Evolutionary conservation across 2,113 vertebrate species (phyloP).

Genomic region (Pavo muticus): DNA sequence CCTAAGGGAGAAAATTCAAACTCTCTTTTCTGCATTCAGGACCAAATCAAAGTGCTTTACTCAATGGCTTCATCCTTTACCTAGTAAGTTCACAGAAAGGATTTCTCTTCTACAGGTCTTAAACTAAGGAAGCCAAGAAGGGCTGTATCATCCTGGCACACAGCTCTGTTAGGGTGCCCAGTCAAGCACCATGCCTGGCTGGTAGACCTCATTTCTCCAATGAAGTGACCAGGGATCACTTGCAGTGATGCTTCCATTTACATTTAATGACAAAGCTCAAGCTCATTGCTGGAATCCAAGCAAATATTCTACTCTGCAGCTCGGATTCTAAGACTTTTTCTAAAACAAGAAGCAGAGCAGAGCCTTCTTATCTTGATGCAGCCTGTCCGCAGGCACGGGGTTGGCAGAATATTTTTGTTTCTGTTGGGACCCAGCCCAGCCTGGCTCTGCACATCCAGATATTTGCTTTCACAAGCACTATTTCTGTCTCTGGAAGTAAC

Average conservation of each 20-base stretch:
- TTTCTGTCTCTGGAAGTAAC: neutral
- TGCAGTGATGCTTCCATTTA: neutral
- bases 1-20: neutral
- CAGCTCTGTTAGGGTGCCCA: neutral
- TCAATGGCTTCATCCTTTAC: neutral
- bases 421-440: neutral
- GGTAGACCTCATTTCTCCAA: neutral
- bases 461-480: neutral
- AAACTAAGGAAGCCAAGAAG: neutral
- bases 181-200: neutral
- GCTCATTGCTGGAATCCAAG: neutral
- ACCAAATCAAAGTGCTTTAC: neutral
- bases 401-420: neutral
- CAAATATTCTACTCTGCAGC: neutral
- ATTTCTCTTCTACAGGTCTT: neutral
- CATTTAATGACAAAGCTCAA: neutral
- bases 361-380: neutral
- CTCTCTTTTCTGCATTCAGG: neutral
- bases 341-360: neutral
- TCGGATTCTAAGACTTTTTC: neutral
- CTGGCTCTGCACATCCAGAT: neutral
- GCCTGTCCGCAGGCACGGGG: neutral
- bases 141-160: neutral
- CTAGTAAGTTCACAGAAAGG: neutral
- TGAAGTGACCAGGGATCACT: neutral